Base-by-base conservation (phyloP, 2,888 invertebrate species). In the Sipunculus nudus region DNA sequence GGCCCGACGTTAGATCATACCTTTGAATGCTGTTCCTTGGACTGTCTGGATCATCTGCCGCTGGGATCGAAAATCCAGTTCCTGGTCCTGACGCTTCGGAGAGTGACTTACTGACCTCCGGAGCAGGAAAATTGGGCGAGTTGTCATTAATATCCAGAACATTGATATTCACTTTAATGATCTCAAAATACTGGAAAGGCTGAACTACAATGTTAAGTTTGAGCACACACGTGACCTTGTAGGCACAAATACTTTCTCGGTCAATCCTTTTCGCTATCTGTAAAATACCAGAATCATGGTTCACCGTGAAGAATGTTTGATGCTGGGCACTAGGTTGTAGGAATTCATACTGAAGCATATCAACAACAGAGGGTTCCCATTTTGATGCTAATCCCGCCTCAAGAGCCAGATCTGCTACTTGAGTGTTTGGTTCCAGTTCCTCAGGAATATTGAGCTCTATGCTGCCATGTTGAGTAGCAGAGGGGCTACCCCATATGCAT, bases 71-170 rank as follows among this genome's bases (percentile, higher is more conserved):
- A 32, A 67, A 63, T 16, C 59, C 40, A 29, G 53, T 66, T 21
- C 61, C 64, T 3, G 55, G 45, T 0, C 53, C 41, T 1, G 70
- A 59, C 2, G 67, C 60, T 46, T 70, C 70, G 40, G 54, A 61
- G 28, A 70, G 59, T 28, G 53, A 52, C 3, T 61, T 49, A 21
- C 49, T 29, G 16, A 68, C 49, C 28, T 53, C 48, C 2, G 19
- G n/a, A 19, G 63, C 61, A 10, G 57, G 40, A 26, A 61, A 69
- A 23, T 54, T 48, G 16, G 69, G 69, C n/a, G 28, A 29, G 54
- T 69, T 67, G 56, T 69, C 69, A 50, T 69, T 69, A 19, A 49
- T 63, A 41, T 69, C 69, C 6, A 61, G 29, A 10, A 69, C 64
- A 10, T 53, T 54, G n/a, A 69, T 49, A 31, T 26, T 35, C 16